These are phyloP conservation scores for Drosophila flavopinicola DNA, from an alignment of 2,888 invertebrate species.

Conservation along the genomic window DNA sequence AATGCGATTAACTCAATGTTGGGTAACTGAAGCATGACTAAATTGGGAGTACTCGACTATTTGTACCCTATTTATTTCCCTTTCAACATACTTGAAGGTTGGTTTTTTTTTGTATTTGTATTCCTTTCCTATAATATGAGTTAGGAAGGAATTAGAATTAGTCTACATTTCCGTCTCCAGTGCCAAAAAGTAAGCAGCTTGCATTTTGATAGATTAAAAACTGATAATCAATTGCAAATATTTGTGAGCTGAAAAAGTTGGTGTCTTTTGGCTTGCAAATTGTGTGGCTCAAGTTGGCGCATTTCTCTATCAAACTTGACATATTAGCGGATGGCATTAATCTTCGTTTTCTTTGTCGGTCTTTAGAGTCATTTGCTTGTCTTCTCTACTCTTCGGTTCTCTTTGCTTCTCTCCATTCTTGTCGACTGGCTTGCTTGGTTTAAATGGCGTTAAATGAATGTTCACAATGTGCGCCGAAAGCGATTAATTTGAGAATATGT, in stretches of 20 bases:
- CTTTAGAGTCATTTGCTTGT: slow-evolving; percentile 8
- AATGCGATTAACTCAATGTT: not conserved
- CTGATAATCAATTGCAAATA: slow-evolving; percentile 24
- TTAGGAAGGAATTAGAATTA: too few species aligned
- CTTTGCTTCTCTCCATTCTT: not conserved
- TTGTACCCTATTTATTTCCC: not conserved
- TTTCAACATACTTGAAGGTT: too few species aligned
- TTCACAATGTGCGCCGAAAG: slow-evolving; percentile 60
- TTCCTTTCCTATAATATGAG: too few species aligned
- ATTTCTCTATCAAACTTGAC: slow-evolving; percentile 39
- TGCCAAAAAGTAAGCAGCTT: too few species aligned
- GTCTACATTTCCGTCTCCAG: too few species aligned
- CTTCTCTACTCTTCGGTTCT: not conserved
- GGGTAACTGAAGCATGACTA: not conserved
- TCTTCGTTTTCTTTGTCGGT: slow-evolving; percentile 56
- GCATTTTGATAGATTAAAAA: slow-evolving; percentile 14
- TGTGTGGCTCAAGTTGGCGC: slow-evolving; percentile 15
- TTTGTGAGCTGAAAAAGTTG: slow-evolving; percentile 9
- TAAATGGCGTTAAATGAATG: slow-evolving; percentile 75
- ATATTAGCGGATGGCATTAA: slow-evolving; percentile 59
- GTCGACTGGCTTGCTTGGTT: slow-evolving; percentile 23
- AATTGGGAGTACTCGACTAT: too few species aligned
- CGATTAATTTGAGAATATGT: slow-evolving; percentile 66
- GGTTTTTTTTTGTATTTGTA: too few species aligned
- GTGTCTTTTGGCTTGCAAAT: slow-evolving; percentile 15